These are phyloP conservation scores for Diaphora mendica DNA, from an alignment of 2,888 invertebrate species.

Conservation along the genomic window DNA sequence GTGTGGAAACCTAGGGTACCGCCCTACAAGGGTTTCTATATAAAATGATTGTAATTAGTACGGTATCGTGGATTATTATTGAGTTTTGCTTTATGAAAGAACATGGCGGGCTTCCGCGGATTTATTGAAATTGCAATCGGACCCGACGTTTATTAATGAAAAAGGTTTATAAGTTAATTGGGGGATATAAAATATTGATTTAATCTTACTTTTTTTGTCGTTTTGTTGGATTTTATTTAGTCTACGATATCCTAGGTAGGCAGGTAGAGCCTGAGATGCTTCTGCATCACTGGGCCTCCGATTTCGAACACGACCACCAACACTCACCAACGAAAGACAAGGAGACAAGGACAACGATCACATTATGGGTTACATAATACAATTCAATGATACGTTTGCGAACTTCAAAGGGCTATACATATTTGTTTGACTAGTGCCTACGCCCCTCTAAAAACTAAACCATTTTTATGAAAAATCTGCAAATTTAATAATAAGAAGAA, in stretches of 20 bases:
- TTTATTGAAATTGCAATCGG: conserved; percentile 27
- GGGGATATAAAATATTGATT: neutral
- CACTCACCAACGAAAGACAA: too few species aligned
- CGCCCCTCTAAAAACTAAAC: too few species aligned
- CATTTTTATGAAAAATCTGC: too few species aligned
- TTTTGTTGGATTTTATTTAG: neutral
- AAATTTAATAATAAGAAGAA: too few species aligned
- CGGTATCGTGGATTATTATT: conserved; percentile 54
- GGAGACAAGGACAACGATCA: too few species aligned
- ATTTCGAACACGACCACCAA: too few species aligned
- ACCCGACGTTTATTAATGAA: neutral
- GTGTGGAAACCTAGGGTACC: conserved; percentile 43
- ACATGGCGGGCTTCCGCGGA: conserved; percentile 37
- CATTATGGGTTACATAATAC: too few species aligned
- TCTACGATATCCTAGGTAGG: neutral
- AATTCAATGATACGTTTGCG: too few species aligned
- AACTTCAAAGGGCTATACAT: too few species aligned
- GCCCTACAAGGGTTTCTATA: conserved; percentile 45
- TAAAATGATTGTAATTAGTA: conserved; percentile 75
- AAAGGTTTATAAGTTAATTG: conserved; percentile 6
- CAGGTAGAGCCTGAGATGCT: too few species aligned
- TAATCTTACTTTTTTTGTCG: neutral
- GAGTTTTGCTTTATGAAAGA: conserved; percentile 37
- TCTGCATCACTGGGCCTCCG: too few species aligned
- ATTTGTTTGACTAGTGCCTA: too few species aligned